Evolutionary conservation across 1,140 invertebrate species (phyloP).

Genomic region (Andrena cerasifolii): DNA sequence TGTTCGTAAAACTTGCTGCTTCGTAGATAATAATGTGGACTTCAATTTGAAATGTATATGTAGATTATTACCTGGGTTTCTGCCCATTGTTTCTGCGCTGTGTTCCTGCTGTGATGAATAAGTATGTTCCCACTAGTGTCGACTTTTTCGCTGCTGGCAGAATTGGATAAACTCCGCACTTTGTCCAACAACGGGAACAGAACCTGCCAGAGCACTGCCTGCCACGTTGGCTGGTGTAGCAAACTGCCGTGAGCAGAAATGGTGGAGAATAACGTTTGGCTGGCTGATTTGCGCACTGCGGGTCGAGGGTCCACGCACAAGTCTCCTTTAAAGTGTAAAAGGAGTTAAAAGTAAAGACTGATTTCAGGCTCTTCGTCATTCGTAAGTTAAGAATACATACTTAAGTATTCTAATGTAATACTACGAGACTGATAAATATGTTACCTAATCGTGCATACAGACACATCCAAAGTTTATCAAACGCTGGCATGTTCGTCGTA

Average conservation of each 20-base stretch:
- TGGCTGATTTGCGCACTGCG: constrained; percentile 98
- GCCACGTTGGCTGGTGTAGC: constrained; percentile 94
- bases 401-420: no score
- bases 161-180: constrained; percentile 93
- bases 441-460: constrained; percentile 92
- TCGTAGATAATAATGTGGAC: no score
- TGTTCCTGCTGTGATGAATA: constrained; percentile 99
- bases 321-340: constrained; percentile 84
- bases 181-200: constrained; percentile 98
- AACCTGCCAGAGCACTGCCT: constrained; percentile 94
- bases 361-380: neutral
- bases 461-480: constrained; percentile 98
- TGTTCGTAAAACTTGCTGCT: constrained; percentile 79
- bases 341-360: neutral
- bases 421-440: constrained; percentile 11
- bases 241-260: constrained; percentile 97
- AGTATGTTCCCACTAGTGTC: constrained; percentile 96
- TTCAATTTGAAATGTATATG: constrained; percentile 23
- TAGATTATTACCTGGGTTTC: constrained; percentile 92
- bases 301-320: constrained; percentile 97
- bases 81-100: constrained; percentile 99
- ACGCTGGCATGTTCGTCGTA: constrained; percentile 92
- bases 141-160: constrained; percentile 96
- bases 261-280: constrained; percentile 98
- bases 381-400: no score